Conservation (phyloP, 2,797 vertebrate species). For the Hafferia zeledoni region DNA sequence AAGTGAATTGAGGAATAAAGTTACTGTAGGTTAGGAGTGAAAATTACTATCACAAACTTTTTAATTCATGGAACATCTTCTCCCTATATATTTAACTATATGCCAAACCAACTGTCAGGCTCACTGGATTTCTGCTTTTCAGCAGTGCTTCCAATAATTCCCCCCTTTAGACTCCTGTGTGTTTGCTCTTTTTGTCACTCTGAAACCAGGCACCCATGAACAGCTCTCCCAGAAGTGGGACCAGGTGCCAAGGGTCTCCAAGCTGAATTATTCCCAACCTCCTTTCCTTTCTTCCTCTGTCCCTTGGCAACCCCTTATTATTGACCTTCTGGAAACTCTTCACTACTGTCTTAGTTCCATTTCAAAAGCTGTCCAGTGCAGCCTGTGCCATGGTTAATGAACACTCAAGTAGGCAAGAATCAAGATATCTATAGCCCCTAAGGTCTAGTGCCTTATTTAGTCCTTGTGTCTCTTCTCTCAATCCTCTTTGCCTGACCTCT, state of each 20-base stretch:
- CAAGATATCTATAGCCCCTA: background rate
- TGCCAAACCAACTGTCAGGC: background rate
- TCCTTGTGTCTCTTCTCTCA: background rate
- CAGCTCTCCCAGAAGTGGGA: background rate
- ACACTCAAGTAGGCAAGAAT: background rate
- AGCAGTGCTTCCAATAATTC: background rate
- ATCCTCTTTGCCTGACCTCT: background rate
- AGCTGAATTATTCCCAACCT: accelerated
- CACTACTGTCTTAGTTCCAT: background rate
- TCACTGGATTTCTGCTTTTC: background rate
- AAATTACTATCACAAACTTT: background rate
- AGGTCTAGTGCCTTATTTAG: background rate
- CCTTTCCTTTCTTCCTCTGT: background rate
- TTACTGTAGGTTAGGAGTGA: background rate
- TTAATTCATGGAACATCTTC: background rate
- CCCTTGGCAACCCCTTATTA: background rate
- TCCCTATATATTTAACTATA: accelerated
- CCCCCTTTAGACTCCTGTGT: background rate
- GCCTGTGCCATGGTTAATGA: background rate
- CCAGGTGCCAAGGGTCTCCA: background rate
- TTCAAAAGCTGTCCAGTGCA: background rate
- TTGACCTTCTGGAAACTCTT: background rate
- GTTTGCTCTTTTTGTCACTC: background rate
- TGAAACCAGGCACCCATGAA: accelerated
- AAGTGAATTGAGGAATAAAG: background rate